Conservation (phyloP, 2,888 invertebrate species). For the Drosophila lutescens region DNA sequence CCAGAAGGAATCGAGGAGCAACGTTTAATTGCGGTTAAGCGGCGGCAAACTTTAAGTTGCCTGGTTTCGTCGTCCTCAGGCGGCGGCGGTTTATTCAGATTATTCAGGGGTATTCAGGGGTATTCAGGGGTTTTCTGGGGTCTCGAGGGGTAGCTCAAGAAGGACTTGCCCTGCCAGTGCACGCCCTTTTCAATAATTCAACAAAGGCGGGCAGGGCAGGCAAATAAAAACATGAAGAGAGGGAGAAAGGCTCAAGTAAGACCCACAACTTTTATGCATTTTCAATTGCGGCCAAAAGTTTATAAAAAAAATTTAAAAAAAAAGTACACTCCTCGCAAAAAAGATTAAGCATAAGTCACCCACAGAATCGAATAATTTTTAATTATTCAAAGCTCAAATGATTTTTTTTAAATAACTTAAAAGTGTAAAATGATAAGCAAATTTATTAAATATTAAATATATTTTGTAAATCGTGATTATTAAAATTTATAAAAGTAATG, state of each 20-base stretch:
- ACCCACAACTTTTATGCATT: conserved; percentile 65
- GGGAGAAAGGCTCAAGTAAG: neutral
- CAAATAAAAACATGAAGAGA: conserved; percentile 15
- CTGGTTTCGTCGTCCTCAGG: conserved; percentile 24
- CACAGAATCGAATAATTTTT: too few relatives aligned
- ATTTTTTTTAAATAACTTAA: too few relatives aligned
- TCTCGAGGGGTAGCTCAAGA: conserved; percentile 30
- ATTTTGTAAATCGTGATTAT: too few relatives aligned
- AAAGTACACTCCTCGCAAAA: conserved; percentile 4
- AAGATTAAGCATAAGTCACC: neutral
- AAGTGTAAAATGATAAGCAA: too few relatives aligned
- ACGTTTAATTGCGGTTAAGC: conserved; percentile 78
- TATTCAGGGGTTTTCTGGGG: conserved; percentile 5
- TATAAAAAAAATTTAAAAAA: conserved; percentile 11
- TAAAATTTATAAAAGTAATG: too few relatives aligned
- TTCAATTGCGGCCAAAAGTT: conserved; percentile 68
- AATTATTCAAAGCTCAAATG: too few relatives aligned
- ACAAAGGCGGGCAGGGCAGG: conserved; percentile 53
- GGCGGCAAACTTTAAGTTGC: conserved; percentile 55
- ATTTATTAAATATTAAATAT: too few relatives aligned
- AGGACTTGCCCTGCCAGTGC: conserved; percentile 32
- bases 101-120: conserved; percentile 6
- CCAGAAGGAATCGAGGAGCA: conserved; percentile 18
- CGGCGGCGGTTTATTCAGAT: conserved; percentile 33
- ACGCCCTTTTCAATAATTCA: conserved; percentile 76